Evolutionary conservation across 1,140 invertebrate species (phyloP), one percentile per base, ranked within the genome.

Genomic region (Portunus trituberculatus): DNA sequence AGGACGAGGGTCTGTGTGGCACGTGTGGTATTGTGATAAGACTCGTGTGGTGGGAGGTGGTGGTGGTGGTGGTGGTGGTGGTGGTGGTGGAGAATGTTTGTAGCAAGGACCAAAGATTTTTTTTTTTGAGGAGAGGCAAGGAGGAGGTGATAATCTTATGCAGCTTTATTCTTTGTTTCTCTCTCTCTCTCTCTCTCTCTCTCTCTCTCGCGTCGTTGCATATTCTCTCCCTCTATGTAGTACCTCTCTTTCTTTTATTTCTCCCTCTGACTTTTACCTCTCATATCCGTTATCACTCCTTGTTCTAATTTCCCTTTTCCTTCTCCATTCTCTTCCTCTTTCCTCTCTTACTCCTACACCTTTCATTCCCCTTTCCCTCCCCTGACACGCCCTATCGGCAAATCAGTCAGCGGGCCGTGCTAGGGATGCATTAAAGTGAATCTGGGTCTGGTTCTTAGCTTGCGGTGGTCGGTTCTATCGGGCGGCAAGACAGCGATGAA

Each of bases 401-500:
- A 8, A 76, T 76, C 67, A 76, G 67, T 76, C 67, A 76, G 67
- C 20, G 6, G 67, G 67, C 67, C 67, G 67, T 76, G 67, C 20
- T 76, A 25, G 67, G 20, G 67, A n/a, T 76, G 67, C 67, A 76
- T 76, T 76, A n/a, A 76, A 76, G 67, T 76, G 67, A 76, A 76
- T 76, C 67, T 76, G 67, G 67, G 67, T 76, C 67, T 76, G 67
- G 67, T 76, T 76, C 67, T 76, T 76, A 25, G 67, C 67, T n/a
- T n/a, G 67, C 67, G 67, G 67, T 76, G 20, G 67, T 76, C 67
- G 67, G 67, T n/a, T 76, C 67, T n/a, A 76, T 76, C 67, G 25
- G 67, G 20, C n/a, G 67, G 67, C 67, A 76, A 76, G 67, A 76
- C 89, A 91, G 83, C 92, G 92, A 93, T 93, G 92, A 86, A 25